A percentile compares a stretch with the other conserved stretches of the same genome.
phyloP scores from a whole-genome alignment of 2,113 vertebrate genomes.

The Scortum barcoo region DNA sequence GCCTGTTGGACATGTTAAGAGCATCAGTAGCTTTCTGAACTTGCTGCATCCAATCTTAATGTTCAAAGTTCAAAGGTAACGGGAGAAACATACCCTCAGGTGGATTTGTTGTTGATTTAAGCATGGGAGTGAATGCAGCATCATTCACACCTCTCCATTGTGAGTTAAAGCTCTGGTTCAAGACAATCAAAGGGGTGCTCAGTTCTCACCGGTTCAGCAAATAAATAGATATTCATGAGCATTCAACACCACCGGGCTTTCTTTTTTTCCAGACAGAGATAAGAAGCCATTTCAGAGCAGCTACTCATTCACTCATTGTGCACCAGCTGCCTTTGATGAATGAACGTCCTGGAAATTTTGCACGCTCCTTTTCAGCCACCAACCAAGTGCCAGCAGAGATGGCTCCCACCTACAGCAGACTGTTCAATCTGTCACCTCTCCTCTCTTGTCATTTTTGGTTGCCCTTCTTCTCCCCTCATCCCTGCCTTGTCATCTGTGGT shows the following conservation, averaged over 20 bases:
- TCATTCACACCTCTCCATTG: constrained; percentile 62
- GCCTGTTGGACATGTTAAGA: not conserved
- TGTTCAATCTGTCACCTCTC: constrained; percentile 45
- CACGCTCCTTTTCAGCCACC: constrained; percentile 33
- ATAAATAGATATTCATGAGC: constrained; percentile 67
- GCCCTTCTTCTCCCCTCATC: constrained; percentile 11
- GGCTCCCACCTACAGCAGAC: constrained; percentile 57
- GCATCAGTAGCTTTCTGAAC: not conserved
- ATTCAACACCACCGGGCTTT: constrained; percentile 1
- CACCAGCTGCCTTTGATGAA: constrained; percentile 44
- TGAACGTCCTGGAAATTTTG: constrained; percentile 37
- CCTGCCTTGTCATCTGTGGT: constrained; percentile 26
- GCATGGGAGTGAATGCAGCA: not conserved
- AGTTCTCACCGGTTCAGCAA: constrained; percentile 28
- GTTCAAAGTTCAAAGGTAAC: too few relatives aligned
- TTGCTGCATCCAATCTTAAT: not conserved
- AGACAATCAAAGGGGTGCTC: constrained; percentile 31
- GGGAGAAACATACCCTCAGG: not conserved
- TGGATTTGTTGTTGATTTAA: not conserved
- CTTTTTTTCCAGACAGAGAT: constrained; percentile 10
- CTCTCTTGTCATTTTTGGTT: constrained; percentile 39
- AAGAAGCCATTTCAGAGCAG: constrained; percentile 36
- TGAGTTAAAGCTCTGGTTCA: constrained; percentile 51
- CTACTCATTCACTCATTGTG: constrained; percentile 14
- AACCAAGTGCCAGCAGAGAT: not conserved